Evolutionary conservation across 2,113 vertebrate genomes (phyloP), one percentile per base, ranked within the genome.

Genomic region (Struthio camelus): DNA sequence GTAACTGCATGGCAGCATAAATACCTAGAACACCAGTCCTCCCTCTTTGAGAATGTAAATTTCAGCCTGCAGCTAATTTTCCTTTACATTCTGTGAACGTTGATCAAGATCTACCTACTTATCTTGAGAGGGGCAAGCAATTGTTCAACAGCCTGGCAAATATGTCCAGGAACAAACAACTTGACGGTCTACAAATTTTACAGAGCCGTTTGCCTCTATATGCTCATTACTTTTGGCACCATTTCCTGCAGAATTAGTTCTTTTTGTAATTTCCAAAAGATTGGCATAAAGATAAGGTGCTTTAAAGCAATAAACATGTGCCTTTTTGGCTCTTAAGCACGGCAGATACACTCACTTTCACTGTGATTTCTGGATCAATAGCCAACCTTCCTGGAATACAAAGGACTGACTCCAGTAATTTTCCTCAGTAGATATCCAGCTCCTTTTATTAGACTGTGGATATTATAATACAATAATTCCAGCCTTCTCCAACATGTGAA

Each of bases 101-200:
- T 72, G 17, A 17, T 19, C 16, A 48, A 76, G 32, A 61, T 71
- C 65, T 82, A 73, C 19, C 6, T 6, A 3, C 2, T 34, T 71
- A 13, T 4, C 5, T 51, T 82, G 42, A 42, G 4, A 69, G 1
- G 6, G 5, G 2, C 23, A 76, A 79, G 15, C 0, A 0, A 4
- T 14, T 30, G 22, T 67, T 89, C 66, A 75, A 8, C 6, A 58
- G 18, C 7, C 15, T 27, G 44, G 13, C 2, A 78, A 53, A n/a
- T 46, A 40, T n/a, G 6, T 46, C 36, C 38, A 79, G 6, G 15
- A 62, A 15, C 30, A 69, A 59, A 61, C 16, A 61, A 25, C 53
- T 80, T 81, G 19, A 8, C 16, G 59, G 7, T 71, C 30, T 66
- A 69, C 61, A 20, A 8, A 5, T 90, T 77, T 75, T 40, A 44